These are phyloP conservation scores for Xestia sexstrigata DNA, from an alignment of 2,888 invertebrate genomes.

Conservation along the genomic window DNA sequence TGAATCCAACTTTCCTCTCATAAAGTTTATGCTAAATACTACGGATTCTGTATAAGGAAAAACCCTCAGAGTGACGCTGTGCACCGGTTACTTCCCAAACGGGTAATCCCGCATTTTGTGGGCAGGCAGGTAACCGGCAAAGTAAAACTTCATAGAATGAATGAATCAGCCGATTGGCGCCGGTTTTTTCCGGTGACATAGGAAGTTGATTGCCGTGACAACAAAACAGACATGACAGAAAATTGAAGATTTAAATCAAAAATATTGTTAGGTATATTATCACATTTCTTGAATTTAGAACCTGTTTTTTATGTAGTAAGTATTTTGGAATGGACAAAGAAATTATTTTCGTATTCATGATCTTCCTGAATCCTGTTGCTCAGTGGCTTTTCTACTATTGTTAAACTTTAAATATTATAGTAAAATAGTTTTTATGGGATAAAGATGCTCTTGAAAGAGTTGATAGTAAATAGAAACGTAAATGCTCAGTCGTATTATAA, in stretches of 20 bases:
- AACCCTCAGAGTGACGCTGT: conserved; percentile 39
- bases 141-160: conserved; percentile 23
- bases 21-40: conserved; percentile 8
- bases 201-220: conserved; percentile 4
- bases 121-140: conserved; percentile 4
- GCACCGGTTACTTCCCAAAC: conserved; percentile 30
- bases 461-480: background rate
- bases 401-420: background rate
- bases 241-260: background rate
- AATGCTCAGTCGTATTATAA: conserved; percentile 4
- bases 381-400: background rate
- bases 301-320: background rate
- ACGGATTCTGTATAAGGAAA: conserved; percentile 43
- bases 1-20: conserved; percentile 36
- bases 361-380: background rate
- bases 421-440: too few relatives aligned
- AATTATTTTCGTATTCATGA: conserved; percentile 14
- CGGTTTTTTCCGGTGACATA: conserved; percentile 16
- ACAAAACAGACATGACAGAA: background rate
- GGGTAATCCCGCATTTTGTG: conserved; percentile 58
- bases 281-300: background rate
- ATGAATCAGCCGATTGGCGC: conserved; percentile 50
- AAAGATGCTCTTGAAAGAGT: background rate
- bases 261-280: background rate
- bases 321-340: background rate